phyloP scores from a whole-genome alignment of 2,113 vertebrate genomes.

The Atlantisia rogersi region DNA sequence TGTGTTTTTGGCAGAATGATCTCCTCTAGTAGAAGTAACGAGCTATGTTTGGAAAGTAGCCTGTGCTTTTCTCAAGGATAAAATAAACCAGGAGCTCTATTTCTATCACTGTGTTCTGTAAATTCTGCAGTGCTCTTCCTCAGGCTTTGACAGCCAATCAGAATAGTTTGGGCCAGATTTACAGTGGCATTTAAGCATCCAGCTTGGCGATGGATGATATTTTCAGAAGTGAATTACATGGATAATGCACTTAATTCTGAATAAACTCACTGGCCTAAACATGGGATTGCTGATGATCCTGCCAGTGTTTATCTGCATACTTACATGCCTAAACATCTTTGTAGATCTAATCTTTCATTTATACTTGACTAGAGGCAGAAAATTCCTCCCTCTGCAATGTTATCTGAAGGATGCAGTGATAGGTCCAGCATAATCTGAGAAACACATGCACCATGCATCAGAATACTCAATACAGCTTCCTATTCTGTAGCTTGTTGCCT shows the following conservation, averaged over 20 bases:
- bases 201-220: neutral
- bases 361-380: neutral
- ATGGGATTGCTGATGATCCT: neutral
- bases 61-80: neutral
- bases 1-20: neutral
- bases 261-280: constrained; percentile 13
- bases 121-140: neutral
- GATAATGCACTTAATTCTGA: neutral
- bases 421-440: neutral
- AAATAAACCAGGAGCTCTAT: neutral
- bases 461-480: neutral
- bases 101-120: neutral
- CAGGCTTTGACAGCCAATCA: neutral
- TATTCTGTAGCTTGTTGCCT: neutral
- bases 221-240: constrained; percentile 1
- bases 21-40: neutral
- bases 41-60: neutral
- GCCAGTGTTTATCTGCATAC: constrained; percentile 1
- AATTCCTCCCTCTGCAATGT: neutral
- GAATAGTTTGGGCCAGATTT: neutral
- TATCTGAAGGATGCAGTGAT: neutral
- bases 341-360: constrained; percentile 19
- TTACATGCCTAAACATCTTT: neutral
- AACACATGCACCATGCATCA: neutral
- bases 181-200: neutral